A percentile compares a stretch with the other conserved stretches of the same genome.
Conservation (phyloP, 2,888 invertebrate genomes). For the Leptogaster cylindrica region DNA sequence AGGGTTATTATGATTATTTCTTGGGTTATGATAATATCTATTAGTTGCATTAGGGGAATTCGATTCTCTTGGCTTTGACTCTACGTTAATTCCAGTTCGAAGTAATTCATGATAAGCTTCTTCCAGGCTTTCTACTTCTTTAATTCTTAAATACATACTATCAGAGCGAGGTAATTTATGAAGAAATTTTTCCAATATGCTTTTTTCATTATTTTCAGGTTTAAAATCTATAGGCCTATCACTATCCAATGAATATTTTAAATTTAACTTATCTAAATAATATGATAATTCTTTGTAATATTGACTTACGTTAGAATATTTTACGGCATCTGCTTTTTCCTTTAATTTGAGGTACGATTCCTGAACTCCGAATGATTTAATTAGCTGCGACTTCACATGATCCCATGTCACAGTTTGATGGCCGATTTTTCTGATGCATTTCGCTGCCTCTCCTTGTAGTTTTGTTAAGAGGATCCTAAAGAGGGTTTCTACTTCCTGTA, state of each 20-base stretch:
- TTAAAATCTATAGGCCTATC: neutral
- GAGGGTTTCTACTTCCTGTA: neutral
- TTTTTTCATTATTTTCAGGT: slow-evolving; percentile 16
- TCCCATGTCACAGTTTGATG: too few species aligned
- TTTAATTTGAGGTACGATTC: too few species aligned
- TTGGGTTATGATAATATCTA: neutral
- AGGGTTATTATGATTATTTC: neutral
- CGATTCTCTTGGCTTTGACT: too few species aligned
- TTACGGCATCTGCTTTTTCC: too few species aligned
- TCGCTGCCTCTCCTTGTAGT: neutral
- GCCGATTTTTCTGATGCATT: neutral
- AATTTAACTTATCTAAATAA: slow-evolving; percentile 28
- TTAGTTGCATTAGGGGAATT: neutral
- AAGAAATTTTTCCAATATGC: slow-evolving; percentile 26
- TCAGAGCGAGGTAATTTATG: slow-evolving; percentile 14
- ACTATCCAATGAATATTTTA: slow-evolving; percentile 20
- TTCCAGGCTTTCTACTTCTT: slow-evolving; percentile 18
- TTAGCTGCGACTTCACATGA: too few species aligned
- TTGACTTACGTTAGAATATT: slow-evolving; percentile 36
- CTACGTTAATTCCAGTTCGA: neutral
- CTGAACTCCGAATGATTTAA: too few species aligned
- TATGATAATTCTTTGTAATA: slow-evolving; percentile 15
- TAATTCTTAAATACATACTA: slow-evolving; percentile 23
- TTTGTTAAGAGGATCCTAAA: neutral
- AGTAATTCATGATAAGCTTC: slow-evolving; percentile 27